phyloP scores from a whole-genome alignment of 2,113 vertebrate genomes.

The Corvus hawaiiensis region DNA sequence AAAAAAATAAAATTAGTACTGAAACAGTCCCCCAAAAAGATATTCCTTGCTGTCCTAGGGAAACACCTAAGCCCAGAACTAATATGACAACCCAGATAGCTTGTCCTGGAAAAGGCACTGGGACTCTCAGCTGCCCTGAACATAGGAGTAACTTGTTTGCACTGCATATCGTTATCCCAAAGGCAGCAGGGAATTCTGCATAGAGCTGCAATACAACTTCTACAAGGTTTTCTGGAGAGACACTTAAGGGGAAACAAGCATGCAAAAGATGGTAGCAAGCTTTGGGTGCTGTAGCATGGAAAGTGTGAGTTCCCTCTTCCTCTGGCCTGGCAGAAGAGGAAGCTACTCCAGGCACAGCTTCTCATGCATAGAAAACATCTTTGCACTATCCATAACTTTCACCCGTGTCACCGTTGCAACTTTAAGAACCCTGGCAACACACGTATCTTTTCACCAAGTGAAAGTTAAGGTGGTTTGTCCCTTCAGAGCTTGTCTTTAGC shows the following conservation, averaged over 20 bases:
- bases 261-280: accelerated
- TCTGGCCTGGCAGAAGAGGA: background rate
- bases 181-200: background rate
- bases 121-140: background rate
- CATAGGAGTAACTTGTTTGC: accelerated
- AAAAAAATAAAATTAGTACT: background rate
- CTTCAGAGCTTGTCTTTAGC: background rate
- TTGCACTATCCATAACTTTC: accelerated
- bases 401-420: accelerated
- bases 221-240: background rate
- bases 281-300: background rate
- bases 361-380: background rate
- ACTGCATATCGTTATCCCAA: background rate
- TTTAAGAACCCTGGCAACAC: background rate
- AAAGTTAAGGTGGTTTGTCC: background rate
- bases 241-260: background rate
- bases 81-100: background rate
- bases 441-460: accelerated
- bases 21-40: background rate
- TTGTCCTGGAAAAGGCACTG: background rate
- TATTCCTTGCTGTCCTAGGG: background rate
- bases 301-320: accelerated
- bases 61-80: background rate
- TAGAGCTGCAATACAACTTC: background rate
- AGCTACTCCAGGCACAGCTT: background rate